Evolutionary conservation across 2,888 invertebrate genomes (phyloP).

Genomic region (Thereva nobilitata): DNA sequence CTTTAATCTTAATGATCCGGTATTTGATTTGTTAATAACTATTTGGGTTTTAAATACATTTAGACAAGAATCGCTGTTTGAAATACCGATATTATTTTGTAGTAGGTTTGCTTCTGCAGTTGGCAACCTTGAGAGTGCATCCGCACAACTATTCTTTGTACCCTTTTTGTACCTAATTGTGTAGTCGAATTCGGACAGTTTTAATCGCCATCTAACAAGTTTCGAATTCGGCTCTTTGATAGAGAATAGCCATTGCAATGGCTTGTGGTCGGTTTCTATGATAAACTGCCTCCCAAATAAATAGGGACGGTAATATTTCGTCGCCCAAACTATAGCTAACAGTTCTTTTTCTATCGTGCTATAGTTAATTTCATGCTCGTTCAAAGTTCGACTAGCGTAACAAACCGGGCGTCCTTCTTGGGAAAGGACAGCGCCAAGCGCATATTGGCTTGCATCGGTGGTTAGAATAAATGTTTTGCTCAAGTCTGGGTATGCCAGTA

Average conservation of each 20-base stretch:
- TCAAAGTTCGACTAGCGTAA: constrained; percentile 46
- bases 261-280: constrained; percentile 49
- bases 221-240: too few species aligned
- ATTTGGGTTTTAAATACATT: constrained; percentile 40
- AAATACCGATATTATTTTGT: too few species aligned
- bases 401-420: constrained; percentile 47
- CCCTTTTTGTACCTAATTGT: too few species aligned
- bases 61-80: constrained; percentile 37
- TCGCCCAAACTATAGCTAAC: constrained; percentile 45
- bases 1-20: constrained; percentile 25
- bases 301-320: constrained; percentile 47
- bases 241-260: constrained; percentile 46
- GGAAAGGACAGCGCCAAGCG: constrained; percentile 45
- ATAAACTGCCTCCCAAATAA: constrained; percentile 47
- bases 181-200: too few species aligned
- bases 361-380: constrained; percentile 45
- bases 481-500: constrained; percentile 38
- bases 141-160: constrained; percentile 34
- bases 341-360: constrained; percentile 47
- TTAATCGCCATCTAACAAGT: too few species aligned
- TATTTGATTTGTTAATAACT: constrained; percentile 25
- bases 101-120: not conserved
- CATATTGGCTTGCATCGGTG: constrained; percentile 47
- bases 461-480: constrained; percentile 45
- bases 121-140: constrained; percentile 33